Conservation (phyloP, 2,797 vertebrate species). For the Setipinna tenuifilis region DNA sequence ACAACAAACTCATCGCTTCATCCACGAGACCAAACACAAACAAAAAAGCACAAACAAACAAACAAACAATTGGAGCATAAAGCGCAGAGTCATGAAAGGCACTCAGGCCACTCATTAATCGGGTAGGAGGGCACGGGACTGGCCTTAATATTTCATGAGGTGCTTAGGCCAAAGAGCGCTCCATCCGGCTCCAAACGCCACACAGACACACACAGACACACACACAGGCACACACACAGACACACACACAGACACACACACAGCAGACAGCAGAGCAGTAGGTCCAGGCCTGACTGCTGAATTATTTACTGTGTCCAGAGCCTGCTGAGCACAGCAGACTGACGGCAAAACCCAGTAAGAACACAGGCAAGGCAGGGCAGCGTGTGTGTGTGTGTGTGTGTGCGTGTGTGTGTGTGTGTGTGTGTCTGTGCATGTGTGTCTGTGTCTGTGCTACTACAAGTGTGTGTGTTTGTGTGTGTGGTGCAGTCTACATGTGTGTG, state of each 20-base stretch:
- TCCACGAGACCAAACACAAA: constrained; percentile 5
- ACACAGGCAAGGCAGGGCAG: constrained; percentile 44
- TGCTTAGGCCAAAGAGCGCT: neutral
- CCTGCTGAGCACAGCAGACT: constrained; percentile 76
- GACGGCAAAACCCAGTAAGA: constrained; percentile 49
- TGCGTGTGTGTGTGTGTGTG: constrained; percentile 36
- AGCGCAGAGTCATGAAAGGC: constrained; percentile 6
- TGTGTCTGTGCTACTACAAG: too few species aligned
- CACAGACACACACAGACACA: neutral
- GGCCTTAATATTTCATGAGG: constrained; percentile 9
- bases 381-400: constrained; percentile 32
- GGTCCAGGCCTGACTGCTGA: constrained; percentile 66
- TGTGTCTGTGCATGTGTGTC: constrained; percentile 16
- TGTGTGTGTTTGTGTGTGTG: too few species aligned
- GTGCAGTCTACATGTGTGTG: too few species aligned
- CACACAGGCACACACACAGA: neutral
- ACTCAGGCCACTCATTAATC: neutral
- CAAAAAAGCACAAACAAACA: constrained; percentile 4
- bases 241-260: neutral
- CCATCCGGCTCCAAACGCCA: neutral
- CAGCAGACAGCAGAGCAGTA: constrained; percentile 47
- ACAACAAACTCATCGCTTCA: neutral
- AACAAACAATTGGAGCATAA: constrained; percentile 10
- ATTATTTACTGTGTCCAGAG: constrained; percentile 78
- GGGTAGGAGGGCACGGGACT: neutral